Base-by-base conservation (phyloP, 2,888 invertebrate species). In the Drosophila borealis region DNA sequence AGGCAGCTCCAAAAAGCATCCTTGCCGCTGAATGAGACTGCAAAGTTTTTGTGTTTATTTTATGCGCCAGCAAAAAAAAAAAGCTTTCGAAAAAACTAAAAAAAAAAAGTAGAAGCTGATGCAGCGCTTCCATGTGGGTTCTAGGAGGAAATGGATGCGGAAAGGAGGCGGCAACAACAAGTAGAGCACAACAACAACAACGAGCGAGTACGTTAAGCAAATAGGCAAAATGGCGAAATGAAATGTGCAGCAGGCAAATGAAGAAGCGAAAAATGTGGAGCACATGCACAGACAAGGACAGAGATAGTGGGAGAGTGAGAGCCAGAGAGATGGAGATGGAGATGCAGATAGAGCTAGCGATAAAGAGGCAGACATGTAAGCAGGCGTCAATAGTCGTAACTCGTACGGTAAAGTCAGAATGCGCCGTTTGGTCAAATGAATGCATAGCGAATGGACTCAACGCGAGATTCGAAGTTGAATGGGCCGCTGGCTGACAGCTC, bases 11-110 rank as follows among this genome's bases (percentile, higher is more conserved):
- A 37, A 63, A 53, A 46, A 60, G 51, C 67, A 62, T 51, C 51
- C 55, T 51, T 49, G 37, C 76, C 67, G 14, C 67, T 79, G 79
- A 86, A 84, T 73, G 81, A 81, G 76, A 69, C 70, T 80, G 84
- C 66, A 80, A 86, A 83, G 77, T 83, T 83, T 82, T 77, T 76
- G 78, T 86, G 76, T 83, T 80, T 87, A 74, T 83, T 81, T 83
- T 81, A 62, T 74, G 71, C 79, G 65, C 54, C 21, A 63, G 67
- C 57, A 60, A 46, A 63, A 60, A 75, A 61, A 42, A 33, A 33
- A 50, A 69, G 57, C 17, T 72, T 72, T 62, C 10, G 61, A 41
- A 59, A 71, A 66, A 70, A 60, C 61, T 50, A 53, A 36, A 48
- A 25, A 4, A 44, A 50, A 59, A 49, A 39, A 65, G 10, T 19